Evolutionary conservation across 1,140 invertebrate genomes (phyloP).

Genomic region (Megalonaias nervosa): DNA sequence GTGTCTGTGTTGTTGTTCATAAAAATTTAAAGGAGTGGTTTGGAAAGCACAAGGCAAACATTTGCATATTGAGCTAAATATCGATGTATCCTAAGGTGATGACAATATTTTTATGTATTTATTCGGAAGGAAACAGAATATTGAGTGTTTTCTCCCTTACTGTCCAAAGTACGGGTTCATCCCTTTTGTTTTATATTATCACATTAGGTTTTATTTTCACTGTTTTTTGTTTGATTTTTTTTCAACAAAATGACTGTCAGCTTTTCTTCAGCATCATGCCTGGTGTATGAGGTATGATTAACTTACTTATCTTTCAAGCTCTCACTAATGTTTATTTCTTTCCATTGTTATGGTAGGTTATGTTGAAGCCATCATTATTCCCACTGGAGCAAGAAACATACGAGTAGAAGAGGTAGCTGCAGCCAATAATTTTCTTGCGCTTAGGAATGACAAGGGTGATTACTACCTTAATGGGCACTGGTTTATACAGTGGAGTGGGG

Average conservation of each 20-base stretch:
- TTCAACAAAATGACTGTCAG: neutral
- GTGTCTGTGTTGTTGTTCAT: too few species aligned
- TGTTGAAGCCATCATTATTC: slow-evolving; percentile 82
- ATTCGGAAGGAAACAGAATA: too few species aligned
- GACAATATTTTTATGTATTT: too few species aligned
- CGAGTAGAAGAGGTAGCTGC: slow-evolving; percentile 84
- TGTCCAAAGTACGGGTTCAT: too few species aligned
- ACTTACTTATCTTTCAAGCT: neutral
- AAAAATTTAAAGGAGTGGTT: too few species aligned
- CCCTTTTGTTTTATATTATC: too few species aligned
- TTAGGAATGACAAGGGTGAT: slow-evolving; percentile 79
- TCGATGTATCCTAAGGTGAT: too few species aligned
- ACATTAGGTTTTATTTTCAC: too few species aligned
- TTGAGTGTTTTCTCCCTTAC: too few species aligned
- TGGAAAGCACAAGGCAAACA: too few species aligned
- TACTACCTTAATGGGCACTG: slow-evolving; percentile 88
- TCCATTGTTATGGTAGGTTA: slow-evolving; percentile 65
- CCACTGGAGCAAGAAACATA: slow-evolving; percentile 86
- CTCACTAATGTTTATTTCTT: too few species aligned
- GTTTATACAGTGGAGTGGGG: slow-evolving; percentile 86
- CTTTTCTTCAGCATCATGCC: neutral
- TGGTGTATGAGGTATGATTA: neutral
- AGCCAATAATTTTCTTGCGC: slow-evolving; percentile 87
- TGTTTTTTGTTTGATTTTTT: neutral
- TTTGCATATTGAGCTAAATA: too few species aligned